Evolutionary conservation across 2,888 invertebrate species (phyloP).

Genomic region (Lycocerus yunnanus): DNA sequence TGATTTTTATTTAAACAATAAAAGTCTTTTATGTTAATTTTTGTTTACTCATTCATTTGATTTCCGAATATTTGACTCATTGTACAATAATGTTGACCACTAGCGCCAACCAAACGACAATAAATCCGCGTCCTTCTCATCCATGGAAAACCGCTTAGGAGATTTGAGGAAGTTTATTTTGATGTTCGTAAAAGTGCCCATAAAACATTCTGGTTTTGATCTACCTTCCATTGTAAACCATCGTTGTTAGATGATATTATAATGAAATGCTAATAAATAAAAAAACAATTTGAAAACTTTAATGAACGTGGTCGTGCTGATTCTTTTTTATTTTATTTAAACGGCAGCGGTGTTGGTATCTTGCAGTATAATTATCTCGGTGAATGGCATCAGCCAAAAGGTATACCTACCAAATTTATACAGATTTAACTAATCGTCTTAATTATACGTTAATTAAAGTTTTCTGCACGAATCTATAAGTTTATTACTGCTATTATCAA

Average conservation of each 20-base stretch:
- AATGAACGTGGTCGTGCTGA: not conserved
- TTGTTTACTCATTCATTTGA: not conserved
- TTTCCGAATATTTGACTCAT: not conserved
- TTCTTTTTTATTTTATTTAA: not conserved
- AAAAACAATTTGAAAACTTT: not conserved
- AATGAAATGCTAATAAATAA: not conserved
- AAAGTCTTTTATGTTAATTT: not conserved
- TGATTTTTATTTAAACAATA: not conserved
- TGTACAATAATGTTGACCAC: not conserved
- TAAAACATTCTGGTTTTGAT: not conserved
- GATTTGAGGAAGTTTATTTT: not conserved
- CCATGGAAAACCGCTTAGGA: not conserved
- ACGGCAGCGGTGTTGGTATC: not conserved
- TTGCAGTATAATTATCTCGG: slow-evolving; percentile 5
- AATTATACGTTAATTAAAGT: slow-evolving; percentile 20
- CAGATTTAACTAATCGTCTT: slow-evolving; percentile 20
- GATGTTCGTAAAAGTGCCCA: not conserved
- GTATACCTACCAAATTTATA: slow-evolving; percentile 18
- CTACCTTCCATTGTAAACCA: not conserved
- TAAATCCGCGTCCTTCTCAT: not conserved
- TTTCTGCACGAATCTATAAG: slow-evolving; percentile 11
- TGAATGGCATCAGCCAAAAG: slow-evolving; percentile 19
- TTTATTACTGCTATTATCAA: slow-evolving; percentile 6
- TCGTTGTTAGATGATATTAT: not conserved
- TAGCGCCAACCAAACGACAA: not conserved